Base-by-base conservation (phyloP, 2,888 invertebrate genomes). In the Endomychus coccineus region DNA sequence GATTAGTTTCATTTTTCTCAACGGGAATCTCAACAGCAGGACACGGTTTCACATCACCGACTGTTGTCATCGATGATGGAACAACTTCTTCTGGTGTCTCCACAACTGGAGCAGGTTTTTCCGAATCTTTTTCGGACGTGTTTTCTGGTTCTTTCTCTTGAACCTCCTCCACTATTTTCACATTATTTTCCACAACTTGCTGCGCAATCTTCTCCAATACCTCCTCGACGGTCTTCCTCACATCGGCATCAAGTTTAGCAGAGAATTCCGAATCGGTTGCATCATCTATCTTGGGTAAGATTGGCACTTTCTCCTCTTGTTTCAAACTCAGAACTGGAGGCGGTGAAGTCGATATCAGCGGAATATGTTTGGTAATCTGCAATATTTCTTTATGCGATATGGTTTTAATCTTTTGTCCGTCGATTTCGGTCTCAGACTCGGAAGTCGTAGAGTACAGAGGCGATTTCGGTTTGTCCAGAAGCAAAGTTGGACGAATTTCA, bases 351-450 rank as follows among this genome's bases (percentile, higher is more conserved):
- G 31, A 40, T 11, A 46, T 27, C 2, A 43, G 29, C 2, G 50
- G 42, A 37, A 48, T 45, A 36, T 51, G 46, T 37, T 55, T 54
- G 1, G 51, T 36, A 23, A 57, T 48, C 39, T 59, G 56, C 44
- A 64, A 48, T 4, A 64, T 59, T 46, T 67, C 63, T 40, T 63
- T 63, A 19, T 59, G 61, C 1, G 64, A 65, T 30, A 67, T 59
- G 3, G 61, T 65, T 44, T 67, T 65, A 23, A 66, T 65, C 50
- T 66, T 66, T 43, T 67, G 66, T 1, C 67, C 66, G 43, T 67
- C 67, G 22, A 66, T 66, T 54, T 67, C 67, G 12, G 66, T 62
- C 50, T 68, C 67, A 0, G 66, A 66, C 49, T 67, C 67, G 2
- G 67, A 66, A 6, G 65, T 62, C 15, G 63, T 62, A 2, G 55